A percentile compares a stretch with the other conserved stretches of the same genome.
Evolutionary conservation across 2,888 invertebrate species (phyloP).

Genomic region (Ligdia adustata): DNA sequence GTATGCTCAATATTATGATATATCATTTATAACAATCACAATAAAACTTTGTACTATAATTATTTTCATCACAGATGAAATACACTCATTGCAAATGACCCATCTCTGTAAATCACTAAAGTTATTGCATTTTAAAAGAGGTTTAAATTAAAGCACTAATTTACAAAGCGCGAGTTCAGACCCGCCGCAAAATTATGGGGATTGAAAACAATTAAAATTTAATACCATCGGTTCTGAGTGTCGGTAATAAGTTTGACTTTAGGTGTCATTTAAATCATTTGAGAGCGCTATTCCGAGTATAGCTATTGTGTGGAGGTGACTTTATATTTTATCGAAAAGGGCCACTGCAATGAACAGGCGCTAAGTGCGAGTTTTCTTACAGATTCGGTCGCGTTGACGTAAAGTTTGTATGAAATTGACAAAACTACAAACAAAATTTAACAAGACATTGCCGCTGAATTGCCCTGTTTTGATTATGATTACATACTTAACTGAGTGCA

Average conservation of each 20-base stretch:
- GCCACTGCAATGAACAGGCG: constrained; percentile 15
- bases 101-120: constrained; percentile 19
- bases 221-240: constrained; percentile 47
- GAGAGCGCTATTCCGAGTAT: no score
- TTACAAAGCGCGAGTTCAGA: constrained; percentile 20
- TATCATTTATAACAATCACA: no score
- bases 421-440: no score
- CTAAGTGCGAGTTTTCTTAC: no score
- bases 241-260: constrained; percentile 53
- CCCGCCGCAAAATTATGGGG: constrained; percentile 56
- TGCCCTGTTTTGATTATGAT: no score
- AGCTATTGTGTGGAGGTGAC: constrained; percentile 25
- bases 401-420: no score
- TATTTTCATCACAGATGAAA: constrained; percentile 10
- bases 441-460: no score
- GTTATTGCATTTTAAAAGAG: constrained; percentile 35
- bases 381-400: no score
- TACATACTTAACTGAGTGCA: no score
- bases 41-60: constrained; percentile 2
- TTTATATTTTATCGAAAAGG: constrained; percentile 32
- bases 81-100: constrained; percentile 18
- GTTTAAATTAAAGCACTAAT: constrained; percentile 33
- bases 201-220: constrained; percentile 69
- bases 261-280: constrained; percentile 56
- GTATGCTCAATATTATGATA: no score